A percentile compares a stretch with the other conserved stretches of the same genome.
Conservation (phyloP, 2,888 invertebrate species). For the Nemoura dubitans region DNA sequence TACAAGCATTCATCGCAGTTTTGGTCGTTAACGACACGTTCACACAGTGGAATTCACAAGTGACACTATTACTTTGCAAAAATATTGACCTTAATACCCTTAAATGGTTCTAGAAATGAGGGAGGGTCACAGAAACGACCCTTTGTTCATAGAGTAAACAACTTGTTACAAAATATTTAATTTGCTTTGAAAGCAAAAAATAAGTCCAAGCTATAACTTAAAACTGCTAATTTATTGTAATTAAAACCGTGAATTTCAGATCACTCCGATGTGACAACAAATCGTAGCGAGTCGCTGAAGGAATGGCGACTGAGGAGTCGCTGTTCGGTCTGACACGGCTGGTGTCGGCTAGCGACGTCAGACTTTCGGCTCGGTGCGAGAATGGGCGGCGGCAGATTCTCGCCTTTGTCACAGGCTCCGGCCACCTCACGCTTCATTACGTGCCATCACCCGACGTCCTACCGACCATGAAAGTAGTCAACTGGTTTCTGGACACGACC, state of each 20-base stretch:
- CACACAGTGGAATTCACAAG: neutral
- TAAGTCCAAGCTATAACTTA: neutral
- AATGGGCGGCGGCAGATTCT: conserved; percentile 45
- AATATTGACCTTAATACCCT: neutral
- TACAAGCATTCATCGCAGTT: neutral
- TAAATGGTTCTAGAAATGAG: neutral
- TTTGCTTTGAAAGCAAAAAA: neutral
- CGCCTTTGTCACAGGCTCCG: conserved; percentile 50
- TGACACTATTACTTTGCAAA: neutral
- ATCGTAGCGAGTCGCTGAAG: neutral
- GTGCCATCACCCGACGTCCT: conserved; percentile 41
- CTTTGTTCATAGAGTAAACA: neutral
- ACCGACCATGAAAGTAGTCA: conserved; percentile 53
- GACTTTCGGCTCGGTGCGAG: conserved; percentile 44
- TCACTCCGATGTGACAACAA: neutral
- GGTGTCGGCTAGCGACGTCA: conserved; percentile 45
- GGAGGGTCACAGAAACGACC: neutral
- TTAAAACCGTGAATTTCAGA: neutral
- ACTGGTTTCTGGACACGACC: conserved; percentile 55
- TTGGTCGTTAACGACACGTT: neutral
- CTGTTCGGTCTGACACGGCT: conserved; percentile 47
- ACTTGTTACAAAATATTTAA: neutral
- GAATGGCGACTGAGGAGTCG: conserved; percentile 35
- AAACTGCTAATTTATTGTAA: neutral
- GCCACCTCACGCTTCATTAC: conserved; percentile 52